Percentiles rank a stretch among this genome's conserved stretches.
Evolutionary conservation across 2,113 vertebrate species (phyloP).

Genomic region (Pelmatolapia mariae): DNA sequence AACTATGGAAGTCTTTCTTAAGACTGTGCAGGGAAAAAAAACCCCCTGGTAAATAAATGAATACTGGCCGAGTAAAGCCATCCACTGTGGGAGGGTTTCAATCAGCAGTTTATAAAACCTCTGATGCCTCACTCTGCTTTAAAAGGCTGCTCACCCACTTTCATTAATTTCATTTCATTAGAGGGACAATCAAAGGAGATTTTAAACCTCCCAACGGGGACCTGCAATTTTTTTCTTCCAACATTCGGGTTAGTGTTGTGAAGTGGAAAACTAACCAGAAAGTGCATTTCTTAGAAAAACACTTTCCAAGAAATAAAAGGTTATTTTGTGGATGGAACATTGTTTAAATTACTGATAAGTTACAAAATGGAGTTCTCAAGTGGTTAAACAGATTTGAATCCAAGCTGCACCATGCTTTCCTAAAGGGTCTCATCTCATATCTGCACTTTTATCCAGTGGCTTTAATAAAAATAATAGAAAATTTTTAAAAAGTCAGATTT

Average conservation of each 20-base stretch:
- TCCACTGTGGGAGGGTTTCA: background rate
- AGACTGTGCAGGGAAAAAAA: background rate
- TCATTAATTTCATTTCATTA: conserved; percentile 3
- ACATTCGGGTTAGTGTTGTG: background rate
- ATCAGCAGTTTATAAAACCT: background rate
- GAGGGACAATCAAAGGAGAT: background rate
- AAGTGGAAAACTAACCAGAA: background rate
- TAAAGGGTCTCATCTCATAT: background rate
- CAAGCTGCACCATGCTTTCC: background rate
- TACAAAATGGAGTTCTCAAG: background rate
- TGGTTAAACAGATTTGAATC: background rate
- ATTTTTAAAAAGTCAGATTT: background rate
- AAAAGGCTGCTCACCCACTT: background rate
- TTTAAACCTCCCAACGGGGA: background rate
- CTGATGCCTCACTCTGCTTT: background rate
- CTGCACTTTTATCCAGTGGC: background rate
- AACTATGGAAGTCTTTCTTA: background rate
- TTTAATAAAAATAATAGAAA: background rate
- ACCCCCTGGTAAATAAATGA: background rate
- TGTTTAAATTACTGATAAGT: background rate
- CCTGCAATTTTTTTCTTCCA: background rate
- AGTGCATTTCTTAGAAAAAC: background rate
- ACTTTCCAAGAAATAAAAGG: background rate
- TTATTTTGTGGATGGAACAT: background rate
- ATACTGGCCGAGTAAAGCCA: background rate